Base-by-base conservation (phyloP, 1,140 invertebrate species). In the Drosophila parvula region DNA sequence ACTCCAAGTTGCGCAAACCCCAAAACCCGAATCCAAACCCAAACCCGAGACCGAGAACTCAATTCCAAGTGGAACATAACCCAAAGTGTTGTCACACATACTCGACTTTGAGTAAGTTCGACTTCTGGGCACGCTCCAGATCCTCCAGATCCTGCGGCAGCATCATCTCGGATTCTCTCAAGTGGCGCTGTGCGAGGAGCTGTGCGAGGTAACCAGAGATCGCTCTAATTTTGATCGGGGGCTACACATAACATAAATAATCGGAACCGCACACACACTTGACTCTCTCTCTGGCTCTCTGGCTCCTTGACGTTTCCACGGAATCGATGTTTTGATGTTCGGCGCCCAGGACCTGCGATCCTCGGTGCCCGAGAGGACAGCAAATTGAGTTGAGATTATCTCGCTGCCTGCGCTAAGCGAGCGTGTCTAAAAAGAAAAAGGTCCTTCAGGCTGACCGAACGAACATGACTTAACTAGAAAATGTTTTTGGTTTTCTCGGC, bases 381-480 rank as follows among this genome's bases (percentile, higher is more conserved):
- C 70, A 89, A 78, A 89, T 89, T 88, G 80, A 83, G 77, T 83
- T 88, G 68, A 82, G 83, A 83, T 88, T 89, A 89, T 88, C 83
- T 88, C 55, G 70, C 64, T 82, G 64, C 62, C 67, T 75, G 61
- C 41, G 50, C 58, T 84, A 80, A 80, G 81, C 68, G 77, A 84
- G 74, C 81, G 81, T 84, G 73, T 84, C 81, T 57, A 76, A 68
- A 48, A 63, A 30, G 47, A 27, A 56, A 63, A 63, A 60, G 59
- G 62, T 63, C 57, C 69, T 61, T 27, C 50, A n/a, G 55, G 53
- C 30, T 30, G 30, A 30, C 48, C 48, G 62, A 48, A 38, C 64
- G 65, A 75, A 78, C 79, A 89, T 83, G 83, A 88, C 83, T 88
- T 88, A 86, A 88, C 84, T 80, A 88, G 84, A 88, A 88, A 88